Evolutionary conservation across 2,888 invertebrate species (phyloP).

Genomic region (Spilosoma lubricipeda): DNA sequence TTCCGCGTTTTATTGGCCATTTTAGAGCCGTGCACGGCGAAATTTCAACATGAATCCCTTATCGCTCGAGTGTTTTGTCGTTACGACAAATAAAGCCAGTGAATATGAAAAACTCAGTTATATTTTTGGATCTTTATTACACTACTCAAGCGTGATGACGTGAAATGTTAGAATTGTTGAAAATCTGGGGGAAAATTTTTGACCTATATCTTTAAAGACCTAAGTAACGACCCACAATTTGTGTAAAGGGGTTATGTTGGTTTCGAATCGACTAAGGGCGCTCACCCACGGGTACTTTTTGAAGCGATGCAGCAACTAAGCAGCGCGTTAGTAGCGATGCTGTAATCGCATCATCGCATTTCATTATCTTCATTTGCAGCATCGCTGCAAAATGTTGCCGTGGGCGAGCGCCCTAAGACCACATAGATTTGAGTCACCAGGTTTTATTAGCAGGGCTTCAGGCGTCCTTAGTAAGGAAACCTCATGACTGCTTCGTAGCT

Average conservation of each 20-base stretch:
- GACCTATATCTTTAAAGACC: conserved; percentile 22
- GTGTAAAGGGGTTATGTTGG: background rate
- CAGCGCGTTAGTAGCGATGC: no score
- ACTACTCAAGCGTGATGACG: conserved; percentile 39
- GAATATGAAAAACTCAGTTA: conserved; percentile 47
- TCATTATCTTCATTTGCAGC: no score
- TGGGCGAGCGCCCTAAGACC: no score
- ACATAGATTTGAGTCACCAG: background rate
- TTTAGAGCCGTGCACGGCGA: conserved; percentile 50
- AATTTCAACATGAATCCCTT: conserved; percentile 53
- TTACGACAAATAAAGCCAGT: conserved; percentile 54
- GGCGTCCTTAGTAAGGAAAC: background rate
- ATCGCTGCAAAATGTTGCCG: no score
- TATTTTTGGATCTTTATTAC: conserved; percentile 43
- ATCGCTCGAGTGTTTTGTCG: conserved; percentile 53
- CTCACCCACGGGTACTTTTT: no score
- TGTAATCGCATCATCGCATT: no score
- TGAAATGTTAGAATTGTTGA: conserved; percentile 25
- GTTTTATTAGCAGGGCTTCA: background rate
- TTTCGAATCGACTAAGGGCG: background rate
- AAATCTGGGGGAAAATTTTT: conserved; percentile 25
- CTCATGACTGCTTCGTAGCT: background rate
- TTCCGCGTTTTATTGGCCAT: conserved; percentile 60
- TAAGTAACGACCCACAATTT: background rate
- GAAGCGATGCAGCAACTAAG: no score